Percentiles rank a stretch among this genome's conserved stretches.
phyloP scores from a whole-genome alignment of 2,113 vertebrate species.

The Tragulus kanchil region DNA sequence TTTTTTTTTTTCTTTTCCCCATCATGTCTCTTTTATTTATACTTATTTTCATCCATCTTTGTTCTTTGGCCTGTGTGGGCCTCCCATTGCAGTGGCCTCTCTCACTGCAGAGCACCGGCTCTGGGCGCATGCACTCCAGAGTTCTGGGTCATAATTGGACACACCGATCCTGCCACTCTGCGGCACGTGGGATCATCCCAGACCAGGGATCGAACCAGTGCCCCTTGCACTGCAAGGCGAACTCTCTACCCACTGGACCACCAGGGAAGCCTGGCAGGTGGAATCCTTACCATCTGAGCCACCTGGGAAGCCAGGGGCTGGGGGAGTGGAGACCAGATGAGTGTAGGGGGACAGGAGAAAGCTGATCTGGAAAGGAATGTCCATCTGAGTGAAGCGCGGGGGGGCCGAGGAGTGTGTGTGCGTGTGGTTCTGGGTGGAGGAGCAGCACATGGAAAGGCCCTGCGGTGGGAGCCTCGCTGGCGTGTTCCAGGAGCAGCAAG shows the following conservation, averaged over 20 bases:
- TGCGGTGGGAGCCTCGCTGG: rapidly evolving
- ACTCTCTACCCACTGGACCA: neutral
- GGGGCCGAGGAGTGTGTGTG: neutral
- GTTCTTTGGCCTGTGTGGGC: too few species aligned
- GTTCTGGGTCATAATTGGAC: too few species aligned
- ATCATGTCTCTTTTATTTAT: too few species aligned
- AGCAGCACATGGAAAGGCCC: neutral
- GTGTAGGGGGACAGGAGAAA: neutral
- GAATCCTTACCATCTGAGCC: neutral
- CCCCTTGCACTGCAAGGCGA: neutral
- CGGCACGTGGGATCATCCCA: neutral
- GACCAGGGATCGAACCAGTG: neutral
- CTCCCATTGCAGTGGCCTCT: too few species aligned
- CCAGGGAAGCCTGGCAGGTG: too few species aligned
- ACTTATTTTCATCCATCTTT: too few species aligned
- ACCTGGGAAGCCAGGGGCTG: neutral
- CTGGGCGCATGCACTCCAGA: too few species aligned
- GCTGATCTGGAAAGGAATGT: neutral
- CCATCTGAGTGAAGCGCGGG: neutral
- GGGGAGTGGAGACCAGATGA: too few species aligned
- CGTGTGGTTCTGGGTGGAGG: rapidly evolving
- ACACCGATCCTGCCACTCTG: too few species aligned
- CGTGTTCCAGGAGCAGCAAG: neutral
- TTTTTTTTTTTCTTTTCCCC: too few species aligned
- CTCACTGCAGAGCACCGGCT: too few species aligned